A percentile compares a stretch with the other conserved stretches of the same genome.
These are phyloP conservation scores for Pseudochaenichthys georgianus DNA, from an alignment of 2,797 vertebrate species.

Conservation along the genomic window DNA sequence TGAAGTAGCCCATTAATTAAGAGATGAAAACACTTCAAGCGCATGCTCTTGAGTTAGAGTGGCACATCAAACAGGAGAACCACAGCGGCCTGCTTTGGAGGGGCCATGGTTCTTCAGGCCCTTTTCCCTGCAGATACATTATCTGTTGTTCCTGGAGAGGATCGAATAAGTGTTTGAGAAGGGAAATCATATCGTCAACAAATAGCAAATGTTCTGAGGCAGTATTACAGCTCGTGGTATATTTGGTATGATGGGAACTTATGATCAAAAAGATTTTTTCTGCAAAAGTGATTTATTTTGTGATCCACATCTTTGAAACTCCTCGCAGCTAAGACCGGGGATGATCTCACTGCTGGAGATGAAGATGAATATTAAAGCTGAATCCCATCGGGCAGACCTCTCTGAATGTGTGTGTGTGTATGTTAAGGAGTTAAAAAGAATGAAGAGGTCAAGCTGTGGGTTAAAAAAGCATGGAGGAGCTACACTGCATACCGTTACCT, in stretches of 20 bases:
- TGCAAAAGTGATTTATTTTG: conserved; percentile 17
- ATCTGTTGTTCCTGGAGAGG: conserved; percentile 35
- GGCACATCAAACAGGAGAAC: conserved; percentile 66
- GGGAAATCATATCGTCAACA: conserved; percentile 17
- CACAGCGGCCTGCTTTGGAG: conserved; percentile 31
- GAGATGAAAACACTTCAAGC: conserved; percentile 75
- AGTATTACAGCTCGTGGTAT: conserved; percentile 3
- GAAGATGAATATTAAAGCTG: conserved; percentile 7
- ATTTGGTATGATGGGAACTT: conserved; percentile 3
- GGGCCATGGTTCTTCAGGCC: conserved; percentile 36
- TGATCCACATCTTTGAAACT: conserved; percentile 21
- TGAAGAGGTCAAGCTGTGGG: not conserved
- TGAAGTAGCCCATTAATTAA: conserved; percentile 71
- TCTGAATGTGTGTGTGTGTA: not conserved
- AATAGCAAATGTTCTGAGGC: conserved; percentile 24
- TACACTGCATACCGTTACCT: not conserved
- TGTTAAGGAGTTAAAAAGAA: not conserved
- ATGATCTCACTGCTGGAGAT: conserved; percentile 10
- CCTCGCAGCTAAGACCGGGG: conserved; percentile 21
- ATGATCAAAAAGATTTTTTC: conserved; percentile 33
- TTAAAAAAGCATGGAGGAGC: not conserved
- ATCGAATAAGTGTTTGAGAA: conserved; percentile 36
- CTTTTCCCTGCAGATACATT: conserved; percentile 28
- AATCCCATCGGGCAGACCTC: conserved; percentile 5
- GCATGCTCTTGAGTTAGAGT: conserved; percentile 59